Base-by-base conservation (phyloP, 2,888 invertebrate genomes). In the Stenurella melanura region DNA sequence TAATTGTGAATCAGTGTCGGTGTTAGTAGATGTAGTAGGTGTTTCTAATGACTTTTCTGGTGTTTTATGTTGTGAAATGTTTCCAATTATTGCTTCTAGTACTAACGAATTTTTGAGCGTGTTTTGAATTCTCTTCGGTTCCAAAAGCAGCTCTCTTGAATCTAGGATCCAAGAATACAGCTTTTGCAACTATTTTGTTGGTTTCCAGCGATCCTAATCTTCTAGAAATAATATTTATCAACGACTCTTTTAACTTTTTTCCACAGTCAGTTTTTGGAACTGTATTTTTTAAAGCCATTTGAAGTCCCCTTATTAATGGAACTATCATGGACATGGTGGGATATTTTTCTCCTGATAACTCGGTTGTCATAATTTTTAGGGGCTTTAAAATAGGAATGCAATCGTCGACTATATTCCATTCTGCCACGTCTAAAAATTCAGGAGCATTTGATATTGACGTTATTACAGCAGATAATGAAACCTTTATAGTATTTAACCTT, bases 291-390 rank as follows among this genome's bases (percentile, higher is more conserved):
- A 81, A 12, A 26, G 69, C 15, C 38, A 18, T 38, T 57, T 84
- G 83, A 17, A 83, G 73, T 60, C 83, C 83, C 72, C n/a, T 60
- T 50, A 83, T 64, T 17, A 85, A 72, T 0, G 84, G 82, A 61
- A 84, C 78, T 34, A 85, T 64, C 50, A 80, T 30, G 1, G 84
- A 84, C 15, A 84, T 74, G 1, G 84, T 84, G 6, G 73, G 69
- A 73, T 84, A 85, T 74, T 81, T 78, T 78, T 85, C 83, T 12
- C 79, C 82, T 42, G 84, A 83, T 34, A 85, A 67, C 17, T 72
- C 78, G 56, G 61, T 72, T 17, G 83, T 84, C 67, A 83, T 57
- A 18, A 34, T 21, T 26, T 19, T 26, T 26, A 60, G n/a, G 4
- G 60, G 60, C 26, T 60, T 60, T 38, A 64, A 17, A n/a, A 63